phyloP scores from a whole-genome alignment of 2,113 vertebrate genomes.

The Natator depressus region DNA sequence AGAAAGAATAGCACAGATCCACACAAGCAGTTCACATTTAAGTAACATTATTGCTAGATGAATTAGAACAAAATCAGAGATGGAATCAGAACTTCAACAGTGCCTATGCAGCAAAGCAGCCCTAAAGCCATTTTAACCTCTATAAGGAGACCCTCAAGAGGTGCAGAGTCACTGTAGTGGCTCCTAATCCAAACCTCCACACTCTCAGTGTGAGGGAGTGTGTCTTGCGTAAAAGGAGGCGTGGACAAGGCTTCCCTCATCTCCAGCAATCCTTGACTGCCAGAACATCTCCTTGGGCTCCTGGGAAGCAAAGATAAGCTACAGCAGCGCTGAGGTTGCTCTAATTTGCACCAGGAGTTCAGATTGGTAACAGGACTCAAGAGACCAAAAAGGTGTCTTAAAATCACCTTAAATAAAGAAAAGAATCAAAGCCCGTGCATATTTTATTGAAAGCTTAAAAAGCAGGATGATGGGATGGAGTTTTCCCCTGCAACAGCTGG shows the following conservation, averaged over 20 bases:
- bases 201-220: neutral
- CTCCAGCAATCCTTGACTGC: neutral
- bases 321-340: neutral
- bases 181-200: neutral
- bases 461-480: neutral
- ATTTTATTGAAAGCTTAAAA: neutral
- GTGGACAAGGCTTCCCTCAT: neutral
- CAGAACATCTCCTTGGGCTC: neutral
- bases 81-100: neutral
- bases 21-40: neutral
- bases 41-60: neutral
- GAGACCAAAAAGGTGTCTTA: neutral
- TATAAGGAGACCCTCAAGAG: no score
- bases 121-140: neutral
- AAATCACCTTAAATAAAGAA: neutral
- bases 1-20: neutral
- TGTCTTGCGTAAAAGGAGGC: neutral
- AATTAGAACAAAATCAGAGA: neutral
- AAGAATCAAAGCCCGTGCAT: neutral
- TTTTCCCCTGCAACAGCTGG: neutral
- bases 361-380: neutral
- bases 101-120: neutral
- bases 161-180: neutral
- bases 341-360: neutral
- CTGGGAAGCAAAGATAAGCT: neutral